Conservation (phyloP, 2,113 vertebrate genomes). For the Copsychus sechellarum region DNA sequence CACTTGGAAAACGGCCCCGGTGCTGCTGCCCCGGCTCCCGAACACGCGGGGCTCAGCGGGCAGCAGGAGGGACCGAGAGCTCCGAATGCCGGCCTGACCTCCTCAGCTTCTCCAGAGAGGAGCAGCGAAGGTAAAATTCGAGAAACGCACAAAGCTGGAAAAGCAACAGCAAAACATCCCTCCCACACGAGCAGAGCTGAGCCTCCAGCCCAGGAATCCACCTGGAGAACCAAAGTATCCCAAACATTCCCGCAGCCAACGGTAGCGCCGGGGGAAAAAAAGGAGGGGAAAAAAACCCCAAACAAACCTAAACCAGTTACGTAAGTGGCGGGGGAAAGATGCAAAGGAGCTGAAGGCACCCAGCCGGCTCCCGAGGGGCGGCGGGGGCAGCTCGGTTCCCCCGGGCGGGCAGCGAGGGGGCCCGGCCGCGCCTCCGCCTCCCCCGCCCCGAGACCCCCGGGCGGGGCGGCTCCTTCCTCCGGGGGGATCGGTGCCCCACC, state of each 20-base stretch:
- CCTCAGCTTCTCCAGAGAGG: background rate
- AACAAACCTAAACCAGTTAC: background rate
- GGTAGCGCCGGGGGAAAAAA: background rate
- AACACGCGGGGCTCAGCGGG: background rate
- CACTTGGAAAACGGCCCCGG: background rate
- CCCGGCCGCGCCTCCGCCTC: background rate
- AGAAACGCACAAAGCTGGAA: background rate
- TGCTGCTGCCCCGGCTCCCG: background rate
- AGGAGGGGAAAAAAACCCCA: background rate
- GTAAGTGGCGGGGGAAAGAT: constrained; percentile 10
- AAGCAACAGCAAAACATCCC: constrained; percentile 21
- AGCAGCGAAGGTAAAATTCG: background rate
- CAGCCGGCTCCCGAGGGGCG: background rate
- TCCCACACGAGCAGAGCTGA: background rate
- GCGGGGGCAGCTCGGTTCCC: background rate
- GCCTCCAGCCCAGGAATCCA: constrained; percentile 47
- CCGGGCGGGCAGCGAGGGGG: background rate
- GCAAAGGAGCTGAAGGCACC: background rate
- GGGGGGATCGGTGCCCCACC: background rate
- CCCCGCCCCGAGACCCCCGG: background rate
- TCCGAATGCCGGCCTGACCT: background rate
- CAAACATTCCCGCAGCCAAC: constrained; percentile 25
- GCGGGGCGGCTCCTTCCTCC: background rate
- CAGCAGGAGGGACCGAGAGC: background rate
- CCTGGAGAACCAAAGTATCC: constrained; percentile 52